Evolutionary conservation across 2,888 invertebrate genomes (phyloP).

Genomic region (Pollenia labialis): DNA sequence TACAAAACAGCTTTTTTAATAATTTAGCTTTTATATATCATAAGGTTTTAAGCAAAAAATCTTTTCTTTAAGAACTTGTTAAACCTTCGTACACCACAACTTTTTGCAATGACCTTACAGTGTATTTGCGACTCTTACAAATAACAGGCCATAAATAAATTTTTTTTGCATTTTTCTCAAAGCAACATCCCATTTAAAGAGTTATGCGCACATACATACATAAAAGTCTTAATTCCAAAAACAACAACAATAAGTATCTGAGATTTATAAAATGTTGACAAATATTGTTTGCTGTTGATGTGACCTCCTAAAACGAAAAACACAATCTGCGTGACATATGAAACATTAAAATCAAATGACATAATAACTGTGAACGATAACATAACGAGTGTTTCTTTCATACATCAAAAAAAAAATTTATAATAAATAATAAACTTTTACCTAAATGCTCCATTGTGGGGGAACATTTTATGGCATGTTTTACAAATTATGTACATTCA

Average conservation of each 20-base stretch:
- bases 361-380: conserved; percentile 46
- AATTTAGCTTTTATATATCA: too few species aligned
- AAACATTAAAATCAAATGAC: conserved; percentile 57
- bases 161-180: conserved; percentile 24
- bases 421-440: conserved; percentile 7
- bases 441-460: not conserved
- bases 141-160: conserved; percentile 21
- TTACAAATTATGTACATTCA: conserved; percentile 41
- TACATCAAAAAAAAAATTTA: not conserved
- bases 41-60: too few species aligned
- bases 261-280: conserved; percentile 71
- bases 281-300: conserved; percentile 58
- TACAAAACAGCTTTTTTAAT: too few species aligned
- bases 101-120: not conserved
- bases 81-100: too few species aligned
- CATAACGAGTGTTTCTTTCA: conserved; percentile 4
- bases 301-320: conserved; percentile 38
- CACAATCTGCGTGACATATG: conserved; percentile 58
- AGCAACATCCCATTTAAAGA: not conserved
- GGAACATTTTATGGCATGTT: conserved; percentile 32
- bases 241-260: conserved; percentile 4
- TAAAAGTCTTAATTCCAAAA: not conserved
- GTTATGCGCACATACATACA: too few species aligned
- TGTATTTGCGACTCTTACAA: not conserved
- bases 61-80: too few species aligned